Percentiles rank a stretch among this genome's conserved stretches.
phyloP scores from a whole-genome alignment of 2,113 vertebrate species.

The Chinchilla lanigera region DNA sequence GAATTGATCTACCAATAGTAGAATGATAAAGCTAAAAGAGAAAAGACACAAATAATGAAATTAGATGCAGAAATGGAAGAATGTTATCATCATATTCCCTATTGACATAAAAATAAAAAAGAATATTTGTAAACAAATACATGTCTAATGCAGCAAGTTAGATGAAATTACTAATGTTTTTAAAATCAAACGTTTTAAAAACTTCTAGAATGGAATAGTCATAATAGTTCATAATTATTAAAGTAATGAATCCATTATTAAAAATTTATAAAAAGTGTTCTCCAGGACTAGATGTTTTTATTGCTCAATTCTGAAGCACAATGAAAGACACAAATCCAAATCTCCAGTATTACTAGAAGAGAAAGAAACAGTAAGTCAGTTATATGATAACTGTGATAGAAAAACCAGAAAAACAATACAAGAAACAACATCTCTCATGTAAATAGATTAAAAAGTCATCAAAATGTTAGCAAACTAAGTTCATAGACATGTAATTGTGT shows the following conservation, averaged over 20 bases:
- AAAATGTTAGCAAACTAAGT: neutral
- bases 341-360: neutral
- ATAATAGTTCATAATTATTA: neutral
- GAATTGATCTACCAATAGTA: neutral
- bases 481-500: neutral
- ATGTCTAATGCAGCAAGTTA: neutral
- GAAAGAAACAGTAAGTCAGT: neutral
- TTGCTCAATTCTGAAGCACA: neutral
- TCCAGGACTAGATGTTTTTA: neutral
- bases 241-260: neutral
- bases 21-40: neutral
- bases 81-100: neutral
- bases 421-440: neutral
- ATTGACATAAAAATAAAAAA: neutral
- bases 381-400: neutral
- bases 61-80: neutral
- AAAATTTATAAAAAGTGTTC: neutral
- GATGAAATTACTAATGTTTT: neutral
- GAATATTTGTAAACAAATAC: neutral
- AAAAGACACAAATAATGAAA: neutral
- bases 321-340: neutral
- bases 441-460: neutral
- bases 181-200: neutral
- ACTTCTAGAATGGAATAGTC: neutral
- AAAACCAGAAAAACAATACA: neutral